Conservation (phyloP, 2,113 vertebrate genomes). For the Eudyptes chrysolophus region DNA sequence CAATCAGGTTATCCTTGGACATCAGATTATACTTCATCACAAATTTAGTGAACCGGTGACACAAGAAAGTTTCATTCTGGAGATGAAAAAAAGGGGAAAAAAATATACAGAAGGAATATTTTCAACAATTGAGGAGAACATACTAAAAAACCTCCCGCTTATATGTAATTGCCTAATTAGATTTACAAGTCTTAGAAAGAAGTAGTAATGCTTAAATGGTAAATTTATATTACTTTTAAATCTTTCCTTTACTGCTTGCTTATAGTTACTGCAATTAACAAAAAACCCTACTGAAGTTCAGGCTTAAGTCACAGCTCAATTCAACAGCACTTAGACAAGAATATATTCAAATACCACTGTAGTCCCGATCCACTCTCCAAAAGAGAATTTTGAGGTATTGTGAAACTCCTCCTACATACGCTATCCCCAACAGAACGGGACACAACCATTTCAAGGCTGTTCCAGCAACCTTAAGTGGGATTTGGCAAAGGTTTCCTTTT, state of each 20-base stretch:
- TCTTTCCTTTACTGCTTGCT: background rate
- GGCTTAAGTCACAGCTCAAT: background rate
- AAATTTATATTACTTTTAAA: background rate
- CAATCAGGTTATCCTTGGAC: slow-evolving; percentile 99
- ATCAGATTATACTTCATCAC: slow-evolving; percentile 99
- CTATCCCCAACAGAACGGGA: background rate
- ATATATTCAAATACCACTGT: background rate
- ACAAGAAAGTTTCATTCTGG: slow-evolving; percentile 97
- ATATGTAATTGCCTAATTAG: background rate
- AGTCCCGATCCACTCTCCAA: background rate
- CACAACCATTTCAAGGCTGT: background rate
- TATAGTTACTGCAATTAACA: background rate
- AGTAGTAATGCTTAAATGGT: background rate
- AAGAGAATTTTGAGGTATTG: background rate
- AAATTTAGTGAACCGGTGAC: slow-evolving; percentile 98
- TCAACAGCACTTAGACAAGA: background rate
- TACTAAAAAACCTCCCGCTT: background rate
- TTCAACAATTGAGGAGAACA: background rate
- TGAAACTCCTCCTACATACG: background rate
- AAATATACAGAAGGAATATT: background rate
- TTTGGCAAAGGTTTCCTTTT: background rate
- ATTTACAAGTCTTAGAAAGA: background rate
- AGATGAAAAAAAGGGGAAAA: slow-evolving; percentile 32
- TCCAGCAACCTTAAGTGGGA: background rate
- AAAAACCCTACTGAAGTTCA: background rate